These are phyloP conservation scores for Seriola dumerili DNA, from an alignment of 2,113 vertebrate genomes.

Conservation along the genomic window DNA sequence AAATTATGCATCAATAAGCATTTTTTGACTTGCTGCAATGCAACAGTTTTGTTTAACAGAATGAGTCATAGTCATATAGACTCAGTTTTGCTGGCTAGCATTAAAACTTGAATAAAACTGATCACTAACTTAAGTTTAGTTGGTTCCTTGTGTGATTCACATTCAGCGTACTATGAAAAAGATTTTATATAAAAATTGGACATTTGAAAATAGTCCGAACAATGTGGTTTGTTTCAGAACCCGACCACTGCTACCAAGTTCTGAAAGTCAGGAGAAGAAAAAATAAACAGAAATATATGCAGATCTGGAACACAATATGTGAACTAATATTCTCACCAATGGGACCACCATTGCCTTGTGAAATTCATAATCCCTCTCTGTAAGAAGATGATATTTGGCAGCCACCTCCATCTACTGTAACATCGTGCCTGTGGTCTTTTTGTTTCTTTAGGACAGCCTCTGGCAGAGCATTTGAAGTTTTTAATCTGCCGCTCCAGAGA, in stretches of 20 bases:
- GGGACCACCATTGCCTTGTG: conserved; percentile 74
- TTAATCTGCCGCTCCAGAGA: conserved; percentile 83
- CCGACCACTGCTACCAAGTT: conserved; percentile 19
- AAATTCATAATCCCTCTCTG: conserved; percentile 80
- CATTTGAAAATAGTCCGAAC: background rate
- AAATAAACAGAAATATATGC: conserved; percentile 57
- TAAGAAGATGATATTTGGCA: conserved; percentile 78
- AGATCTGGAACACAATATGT: conserved; percentile 69
- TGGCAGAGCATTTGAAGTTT: conserved; percentile 82
- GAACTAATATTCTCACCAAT: conserved; percentile 71
- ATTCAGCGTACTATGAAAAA: background rate
- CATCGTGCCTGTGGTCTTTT: conserved; percentile 76
- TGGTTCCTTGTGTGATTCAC: background rate
- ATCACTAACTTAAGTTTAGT: background rate
- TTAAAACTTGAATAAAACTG: background rate
- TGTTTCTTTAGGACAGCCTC: conserved; percentile 78
- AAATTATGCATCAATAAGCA: background rate
- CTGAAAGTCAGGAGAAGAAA: conserved; percentile 49
- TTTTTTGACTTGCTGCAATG: background rate
- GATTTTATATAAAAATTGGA: background rate
- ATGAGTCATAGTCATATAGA: background rate
- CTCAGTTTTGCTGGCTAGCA: background rate
- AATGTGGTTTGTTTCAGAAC: background rate
- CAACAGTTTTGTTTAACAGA: background rate
- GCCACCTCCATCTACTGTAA: conserved; percentile 75